These are phyloP conservation scores for Psophia crepitans DNA, from an alignment of 2,113 vertebrate species.

Conservation along the genomic window DNA sequence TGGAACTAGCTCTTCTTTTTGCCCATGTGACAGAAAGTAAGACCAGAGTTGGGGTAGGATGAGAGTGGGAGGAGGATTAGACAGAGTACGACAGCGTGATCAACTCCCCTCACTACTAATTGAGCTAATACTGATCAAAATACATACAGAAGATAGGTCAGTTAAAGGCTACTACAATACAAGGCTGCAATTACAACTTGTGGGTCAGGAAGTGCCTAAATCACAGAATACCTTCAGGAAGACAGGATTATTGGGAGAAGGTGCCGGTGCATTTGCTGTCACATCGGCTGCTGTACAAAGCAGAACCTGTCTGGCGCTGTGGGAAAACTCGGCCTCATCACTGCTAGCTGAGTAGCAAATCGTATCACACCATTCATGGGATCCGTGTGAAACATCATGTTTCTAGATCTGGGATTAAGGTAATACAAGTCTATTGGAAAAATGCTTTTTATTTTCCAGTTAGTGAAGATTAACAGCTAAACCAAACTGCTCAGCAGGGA, in stretches of 20 bases:
- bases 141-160: neutral
- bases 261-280: neutral
- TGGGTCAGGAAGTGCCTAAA: neutral
- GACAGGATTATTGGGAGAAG: neutral
- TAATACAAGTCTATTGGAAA: neutral
- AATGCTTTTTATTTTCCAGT: neutral
- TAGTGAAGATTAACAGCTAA: neutral
- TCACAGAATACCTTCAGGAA: neutral
- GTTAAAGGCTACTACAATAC: neutral
- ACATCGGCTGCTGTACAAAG: neutral
- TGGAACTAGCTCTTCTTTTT: neutral
- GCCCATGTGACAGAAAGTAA: neutral
- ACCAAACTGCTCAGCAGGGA: neutral
- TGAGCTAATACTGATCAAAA: neutral
- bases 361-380: accelerated
- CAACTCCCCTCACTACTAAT: neutral
- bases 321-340: neutral
- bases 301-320: neutral
- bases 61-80: neutral
- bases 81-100: neutral
- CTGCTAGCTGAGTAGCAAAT: neutral
- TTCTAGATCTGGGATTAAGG: neutral
- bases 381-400: neutral
- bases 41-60: neutral
- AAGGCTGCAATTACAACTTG: neutral